Conservation (phyloP, 2,888 invertebrate species). For the Drosophila borborema region DNA sequence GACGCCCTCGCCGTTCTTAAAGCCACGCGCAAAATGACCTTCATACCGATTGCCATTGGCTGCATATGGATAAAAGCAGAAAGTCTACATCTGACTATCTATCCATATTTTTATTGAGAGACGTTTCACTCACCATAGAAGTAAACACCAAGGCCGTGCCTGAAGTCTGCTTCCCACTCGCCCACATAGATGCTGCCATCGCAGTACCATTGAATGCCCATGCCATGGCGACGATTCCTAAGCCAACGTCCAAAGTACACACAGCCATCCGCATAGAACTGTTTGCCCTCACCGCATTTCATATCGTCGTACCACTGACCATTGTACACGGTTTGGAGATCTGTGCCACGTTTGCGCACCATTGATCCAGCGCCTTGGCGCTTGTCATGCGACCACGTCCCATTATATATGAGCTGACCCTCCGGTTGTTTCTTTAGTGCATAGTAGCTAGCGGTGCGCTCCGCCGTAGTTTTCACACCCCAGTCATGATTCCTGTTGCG, state of each 20-base stretch:
- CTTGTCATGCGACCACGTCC: conserved; percentile 78
- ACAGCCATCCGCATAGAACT: conserved; percentile 78
- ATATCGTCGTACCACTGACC: conserved; percentile 81
- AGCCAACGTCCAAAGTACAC: conserved; percentile 83
- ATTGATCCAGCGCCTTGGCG: conserved; percentile 82
- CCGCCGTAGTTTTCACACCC: conserved; percentile 69
- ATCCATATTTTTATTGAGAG: not conserved
- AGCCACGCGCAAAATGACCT: conserved; percentile 81
- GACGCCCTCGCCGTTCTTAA: conserved; percentile 84
- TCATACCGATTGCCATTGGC: conserved; percentile 84
- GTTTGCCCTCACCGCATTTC: conserved; percentile 84
- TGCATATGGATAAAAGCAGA: conserved; percentile 23
- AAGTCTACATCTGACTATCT: not conserved
- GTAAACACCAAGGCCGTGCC: conserved; percentile 82
- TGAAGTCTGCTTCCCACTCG: conserved; percentile 80
- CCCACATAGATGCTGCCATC: conserved; percentile 82
- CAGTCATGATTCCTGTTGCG: conserved; percentile 74
- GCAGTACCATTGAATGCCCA: conserved; percentile 83
- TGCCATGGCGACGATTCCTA: conserved; percentile 78
- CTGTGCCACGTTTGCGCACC: conserved; percentile 72
- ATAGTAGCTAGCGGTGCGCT: conserved; percentile 36
- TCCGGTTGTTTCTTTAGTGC: conserved; percentile 58
- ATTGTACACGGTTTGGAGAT: conserved; percentile 73
- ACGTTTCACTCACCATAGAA: conserved; percentile 73
- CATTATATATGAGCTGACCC: conserved; percentile 81